Base-by-base conservation (phyloP, 2,113 vertebrate genomes). In the Syngnathus typhle region DNA sequence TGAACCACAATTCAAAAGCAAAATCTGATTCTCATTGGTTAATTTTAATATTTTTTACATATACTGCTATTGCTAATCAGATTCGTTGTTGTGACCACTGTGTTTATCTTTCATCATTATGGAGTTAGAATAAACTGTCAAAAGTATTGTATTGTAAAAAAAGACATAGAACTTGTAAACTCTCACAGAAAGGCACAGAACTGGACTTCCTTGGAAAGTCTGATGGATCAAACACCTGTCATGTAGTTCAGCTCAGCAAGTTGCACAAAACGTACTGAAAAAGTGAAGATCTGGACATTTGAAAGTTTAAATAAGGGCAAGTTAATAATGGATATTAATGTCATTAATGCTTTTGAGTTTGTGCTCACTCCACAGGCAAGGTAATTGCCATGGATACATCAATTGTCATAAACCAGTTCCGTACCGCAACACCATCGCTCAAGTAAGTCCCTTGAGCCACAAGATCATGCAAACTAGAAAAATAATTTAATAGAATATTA, bases 371-470 rank as follows among this genome's bases (percentile, higher is more conserved):
- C 38, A 39, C 74, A 92, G 91, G 88, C 12, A 91, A 91, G 73
- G 67, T 82, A 1, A 85, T 92, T 7, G 93, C 93, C 13, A 36
- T 93, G 54, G 93, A 93, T 59, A 85, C 86, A 0, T 92, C 89
- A 0, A 87, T 93, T 63, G 75, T 91, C 23, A 0, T 93, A 69
- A 87, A 89, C 72, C 93, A 93, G 89, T 93, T 93, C 63, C 88
- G 86, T 18, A 70, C 87, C 13, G 90, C 74, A 0, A 72, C 81
- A 1, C 88, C 91, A 3, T 55, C 10, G 18, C 60, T 76, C 1
- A 84, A 73, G 84, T 86, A 37, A 82, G 74, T 16, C 59, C 9
- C 27, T 58, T 2, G 7, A n/a, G 13, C 47, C 7, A 3, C 10
- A 18, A 4, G 38, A 10, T 51, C 4, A 37, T 32, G 9, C 44